Conservation (phyloP, 1,140 invertebrate species). For the Drosophila lini region DNA sequence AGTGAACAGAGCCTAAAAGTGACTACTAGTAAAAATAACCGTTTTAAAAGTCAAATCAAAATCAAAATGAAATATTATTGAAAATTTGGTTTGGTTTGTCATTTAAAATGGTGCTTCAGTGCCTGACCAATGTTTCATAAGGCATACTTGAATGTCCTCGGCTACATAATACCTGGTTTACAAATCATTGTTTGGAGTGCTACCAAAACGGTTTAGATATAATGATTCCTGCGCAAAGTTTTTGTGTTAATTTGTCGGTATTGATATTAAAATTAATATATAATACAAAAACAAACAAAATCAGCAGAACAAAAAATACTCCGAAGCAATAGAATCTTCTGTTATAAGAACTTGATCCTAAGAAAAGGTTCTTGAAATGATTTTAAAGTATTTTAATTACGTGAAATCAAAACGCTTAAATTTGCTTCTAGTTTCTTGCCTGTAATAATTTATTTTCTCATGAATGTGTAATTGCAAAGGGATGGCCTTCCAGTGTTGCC, state of each 20-base stretch:
- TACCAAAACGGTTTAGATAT: not conserved
- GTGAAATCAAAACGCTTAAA: too few species aligned
- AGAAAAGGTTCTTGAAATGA: not conserved
- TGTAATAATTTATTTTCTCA: not conserved
- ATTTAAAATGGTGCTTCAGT: not conserved
- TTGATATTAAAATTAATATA: too few species aligned
- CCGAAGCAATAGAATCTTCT: too few species aligned
- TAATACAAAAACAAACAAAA: too few species aligned
- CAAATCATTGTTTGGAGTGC: not conserved
- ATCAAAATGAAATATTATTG: too few species aligned
- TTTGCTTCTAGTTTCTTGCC: not conserved
- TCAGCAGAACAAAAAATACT: not conserved
- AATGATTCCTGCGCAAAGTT: not conserved
- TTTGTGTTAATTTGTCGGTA: too few species aligned
- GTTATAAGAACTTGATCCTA: too few species aligned
- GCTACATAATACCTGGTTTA: not conserved
- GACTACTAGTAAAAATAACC: too few species aligned
- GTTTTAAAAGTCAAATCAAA: too few species aligned
- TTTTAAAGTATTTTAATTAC: too few species aligned
- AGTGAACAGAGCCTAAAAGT: not conserved
- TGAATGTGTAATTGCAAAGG: constrained; percentile 8
- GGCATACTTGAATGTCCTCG: not conserved
- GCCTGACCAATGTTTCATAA: not conserved
- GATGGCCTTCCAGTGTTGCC: constrained; percentile 15
- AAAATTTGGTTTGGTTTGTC: not conserved